These are phyloP conservation scores for Apostichopus leukothele DNA, from an alignment of 53 echinoderm and acorn worm species.

Conservation along the genomic window DNA sequence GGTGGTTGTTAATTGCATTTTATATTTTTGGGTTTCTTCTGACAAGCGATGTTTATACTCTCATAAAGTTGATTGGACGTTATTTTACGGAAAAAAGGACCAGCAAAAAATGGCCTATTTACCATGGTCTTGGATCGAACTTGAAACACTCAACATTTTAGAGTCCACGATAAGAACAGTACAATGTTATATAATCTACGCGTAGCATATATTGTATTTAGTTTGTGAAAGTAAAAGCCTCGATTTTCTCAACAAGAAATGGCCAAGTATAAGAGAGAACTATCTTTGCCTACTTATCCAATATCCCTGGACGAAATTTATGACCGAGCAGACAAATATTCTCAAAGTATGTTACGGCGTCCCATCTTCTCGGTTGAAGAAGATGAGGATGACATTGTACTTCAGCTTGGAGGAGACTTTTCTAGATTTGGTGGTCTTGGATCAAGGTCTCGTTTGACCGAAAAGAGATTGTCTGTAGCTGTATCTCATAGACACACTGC, in stretches of 20 bases:
- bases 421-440: not conserved
- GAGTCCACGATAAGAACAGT: too few relatives aligned
- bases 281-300: conserved; percentile 57
- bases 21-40: too few relatives aligned
- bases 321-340: conserved; percentile 75
- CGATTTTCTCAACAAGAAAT: not conserved
- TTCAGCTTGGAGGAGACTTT: not conserved
- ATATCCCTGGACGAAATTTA: conserved; percentile 86
- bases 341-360: conserved; percentile 64
- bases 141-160: too few relatives aligned
- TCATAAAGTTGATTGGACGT: too few relatives aligned
- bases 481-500: conserved; percentile 1
- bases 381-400: conserved; percentile 29
- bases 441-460: conserved; percentile 10
- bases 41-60: too few relatives aligned
- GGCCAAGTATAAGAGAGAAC: conserved; percentile 19
- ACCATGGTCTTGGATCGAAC: too few relatives aligned
- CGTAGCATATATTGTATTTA: too few relatives aligned
- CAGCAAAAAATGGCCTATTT: too few relatives aligned
- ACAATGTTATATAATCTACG: too few relatives aligned
- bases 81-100: too few relatives aligned
- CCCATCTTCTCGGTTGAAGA: conserved; percentile 64
- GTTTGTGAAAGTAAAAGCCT: too few relatives aligned
- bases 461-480: conserved; percentile 45
- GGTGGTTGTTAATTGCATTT: too few relatives aligned